These are phyloP conservation scores for Scopus umbretta DNA, from an alignment of 2,113 vertebrate species.

Conservation along the genomic window DNA sequence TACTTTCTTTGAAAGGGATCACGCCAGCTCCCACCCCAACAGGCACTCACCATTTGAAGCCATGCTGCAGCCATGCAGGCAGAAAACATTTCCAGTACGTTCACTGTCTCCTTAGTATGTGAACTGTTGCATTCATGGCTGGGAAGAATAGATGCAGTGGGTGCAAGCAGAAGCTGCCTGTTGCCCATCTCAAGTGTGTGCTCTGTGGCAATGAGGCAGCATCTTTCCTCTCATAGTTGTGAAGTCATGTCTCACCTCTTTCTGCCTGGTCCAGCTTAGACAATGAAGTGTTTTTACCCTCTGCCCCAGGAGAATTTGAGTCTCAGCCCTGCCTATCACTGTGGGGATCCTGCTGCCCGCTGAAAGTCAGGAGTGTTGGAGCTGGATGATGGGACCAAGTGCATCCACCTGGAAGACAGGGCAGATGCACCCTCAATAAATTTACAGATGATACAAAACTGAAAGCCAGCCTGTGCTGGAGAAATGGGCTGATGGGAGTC, in stretches of 20 bases:
- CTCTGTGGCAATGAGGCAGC: background rate
- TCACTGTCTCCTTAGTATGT: background rate
- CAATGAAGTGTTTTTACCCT: background rate
- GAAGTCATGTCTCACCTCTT: background rate
- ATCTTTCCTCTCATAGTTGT: background rate
- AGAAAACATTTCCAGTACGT: background rate
- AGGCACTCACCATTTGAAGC: background rate
- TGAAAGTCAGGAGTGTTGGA: background rate
- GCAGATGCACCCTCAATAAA: background rate
- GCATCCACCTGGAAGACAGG: background rate
- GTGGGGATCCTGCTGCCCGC: background rate
- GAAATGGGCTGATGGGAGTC: background rate
- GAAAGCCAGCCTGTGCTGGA: too few species aligned
- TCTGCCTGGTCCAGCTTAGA: background rate
- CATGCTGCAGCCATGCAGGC: background rate
- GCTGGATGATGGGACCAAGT: background rate
- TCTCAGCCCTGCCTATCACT: background rate
- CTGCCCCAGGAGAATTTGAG: background rate
- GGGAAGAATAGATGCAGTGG: background rate
- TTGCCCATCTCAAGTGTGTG: background rate
- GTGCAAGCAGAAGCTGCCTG: background rate
- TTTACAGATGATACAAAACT: background rate
- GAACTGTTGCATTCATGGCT: fast-evolving
- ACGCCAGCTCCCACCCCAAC: background rate
- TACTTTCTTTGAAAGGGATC: background rate